Base-by-base conservation (phyloP, 2,113 vertebrate genomes). In the Lophotis ruficrista region DNA sequence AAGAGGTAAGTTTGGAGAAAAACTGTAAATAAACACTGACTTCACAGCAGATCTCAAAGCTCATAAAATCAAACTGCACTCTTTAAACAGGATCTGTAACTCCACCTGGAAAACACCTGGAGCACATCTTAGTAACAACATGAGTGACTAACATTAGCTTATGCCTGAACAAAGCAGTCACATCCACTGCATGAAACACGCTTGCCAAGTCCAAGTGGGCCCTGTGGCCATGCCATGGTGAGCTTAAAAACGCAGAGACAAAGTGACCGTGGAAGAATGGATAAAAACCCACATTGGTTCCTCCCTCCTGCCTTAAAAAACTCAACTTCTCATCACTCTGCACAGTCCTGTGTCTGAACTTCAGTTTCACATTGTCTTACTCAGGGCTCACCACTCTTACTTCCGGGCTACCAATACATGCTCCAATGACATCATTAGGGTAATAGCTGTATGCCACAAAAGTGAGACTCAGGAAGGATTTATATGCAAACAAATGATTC, bases 1-100 rank as follows among this genome's bases (percentile, higher is more conserved):
- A 96, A 91, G 35, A 94, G 33, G 20, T 1, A 93, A 38, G 30
- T 68, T 62, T 33, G 58, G 33, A 91, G 35, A 82, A 91, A 83
- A 87, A 25, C 7, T 30, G 22, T 58, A 58, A 78, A 31, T 18
- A 41, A 87, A 38, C 35, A 71, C 18, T 50, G 66, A 60, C 35
- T 41, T 68, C 41, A 69, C 41, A 80, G 75, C 78, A 75, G n/a
- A 15, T 38, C 25, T 38, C 6, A 1, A 48, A 53, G 8, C 14
- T 93, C 54, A 47, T 14, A 18, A 35, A 47, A 65, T 35, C 45
- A 91, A 71, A 89, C 13, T 3, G 2, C 23, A 5, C 22, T 62
- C 33, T 33, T 57, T 6, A 30, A 68, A n/a, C 0, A 20, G 35
- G 25, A 62, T 24, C 25, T 50, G 16, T 25, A 28, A 24, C 43